These are phyloP conservation scores for Gonioctena quinquepunctata DNA, from an alignment of 1,140 invertebrate species.

Conservation along the genomic window DNA sequence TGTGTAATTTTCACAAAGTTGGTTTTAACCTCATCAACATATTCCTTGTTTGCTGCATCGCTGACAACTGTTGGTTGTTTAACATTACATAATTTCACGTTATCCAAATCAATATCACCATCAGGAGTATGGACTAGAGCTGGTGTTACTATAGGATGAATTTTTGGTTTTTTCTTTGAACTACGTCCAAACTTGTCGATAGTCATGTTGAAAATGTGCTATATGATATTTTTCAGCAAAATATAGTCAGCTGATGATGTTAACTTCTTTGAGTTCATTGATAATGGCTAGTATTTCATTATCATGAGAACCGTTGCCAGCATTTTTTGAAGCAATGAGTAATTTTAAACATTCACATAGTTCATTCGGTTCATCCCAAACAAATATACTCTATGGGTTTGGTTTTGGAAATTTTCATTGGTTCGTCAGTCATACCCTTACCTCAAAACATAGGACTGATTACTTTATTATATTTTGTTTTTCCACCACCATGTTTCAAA, in stretches of 20 bases:
- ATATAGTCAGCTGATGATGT: slow-evolving; percentile 14
- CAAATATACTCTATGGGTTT: slow-evolving; percentile 43
- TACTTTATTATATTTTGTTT: slow-evolving; percentile 29
- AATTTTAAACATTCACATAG: slow-evolving; percentile 48
- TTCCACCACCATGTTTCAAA: slow-evolving; percentile 26
- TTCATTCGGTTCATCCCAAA: slow-evolving; percentile 54
- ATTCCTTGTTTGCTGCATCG: not conserved
- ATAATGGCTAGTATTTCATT: slow-evolving; percentile 56
- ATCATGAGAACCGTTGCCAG: slow-evolving; percentile 47
- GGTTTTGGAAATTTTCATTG: slow-evolving; percentile 9
- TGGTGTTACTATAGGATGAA: not conserved
- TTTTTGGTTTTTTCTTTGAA: not conserved
- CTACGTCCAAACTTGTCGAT: slow-evolving; percentile 36
- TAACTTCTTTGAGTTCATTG: slow-evolving; percentile 41
- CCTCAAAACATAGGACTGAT: slow-evolving; percentile 26
- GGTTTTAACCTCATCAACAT: not conserved
- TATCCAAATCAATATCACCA: not conserved
- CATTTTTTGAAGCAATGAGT: slow-evolving; percentile 46
- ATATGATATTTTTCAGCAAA: not conserved
- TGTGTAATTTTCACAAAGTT: not conserved
- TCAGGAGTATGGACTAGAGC: not conserved
- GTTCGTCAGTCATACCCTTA: not conserved
- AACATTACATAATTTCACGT: slow-evolving; percentile 3
- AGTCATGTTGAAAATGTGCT: slow-evolving; percentile 30
- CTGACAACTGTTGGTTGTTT: not conserved